These are phyloP conservation scores for Esperia sulphurella DNA, from an alignment of 2,888 invertebrate species.

Conservation along the genomic window DNA sequence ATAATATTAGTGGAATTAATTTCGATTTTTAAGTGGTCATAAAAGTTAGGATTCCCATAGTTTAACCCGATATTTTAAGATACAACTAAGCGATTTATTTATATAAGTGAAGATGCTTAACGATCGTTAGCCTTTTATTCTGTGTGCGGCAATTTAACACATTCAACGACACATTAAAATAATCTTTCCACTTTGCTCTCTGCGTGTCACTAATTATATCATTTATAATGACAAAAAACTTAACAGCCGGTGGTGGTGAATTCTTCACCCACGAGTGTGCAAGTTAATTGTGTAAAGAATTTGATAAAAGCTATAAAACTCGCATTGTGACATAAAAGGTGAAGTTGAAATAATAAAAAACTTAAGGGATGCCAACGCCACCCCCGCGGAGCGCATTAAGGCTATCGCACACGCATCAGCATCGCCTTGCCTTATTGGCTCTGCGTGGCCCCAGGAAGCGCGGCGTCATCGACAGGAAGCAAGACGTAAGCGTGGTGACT, in stretches of 20 bases:
- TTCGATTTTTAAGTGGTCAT: too few species aligned
- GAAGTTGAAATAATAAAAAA: slow-evolving; percentile 65
- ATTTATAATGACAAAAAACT: slow-evolving; percentile 57
- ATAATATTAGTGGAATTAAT: too few species aligned
- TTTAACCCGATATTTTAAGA: too few species aligned
- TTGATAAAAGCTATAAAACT: slow-evolving; percentile 68
- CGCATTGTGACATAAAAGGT: slow-evolving; percentile 65
- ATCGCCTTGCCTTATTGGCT: too few species aligned
- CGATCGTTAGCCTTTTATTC: slow-evolving; percentile 13
- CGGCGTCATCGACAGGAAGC: too few species aligned
- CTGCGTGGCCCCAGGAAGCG: too few species aligned
- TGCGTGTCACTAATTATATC: slow-evolving; percentile 56
- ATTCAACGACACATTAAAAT: slow-evolving; percentile 30
- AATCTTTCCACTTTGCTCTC: slow-evolving; percentile 40
- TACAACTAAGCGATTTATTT: too few species aligned
- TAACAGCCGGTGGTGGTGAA: slow-evolving; percentile 43
- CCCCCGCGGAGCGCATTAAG: slow-evolving; percentile 36
- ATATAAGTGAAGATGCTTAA: neutral
- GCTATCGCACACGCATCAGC: too few species aligned
- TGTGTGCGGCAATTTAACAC: slow-evolving; percentile 25
- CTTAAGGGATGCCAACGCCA: slow-evolving; percentile 37
- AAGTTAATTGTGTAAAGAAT: slow-evolving; percentile 69
- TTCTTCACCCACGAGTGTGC: slow-evolving; percentile 45
- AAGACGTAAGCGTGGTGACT: too few species aligned
- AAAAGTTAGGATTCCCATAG: too few species aligned